A percentile compares a stretch with the other conserved stretches of the same genome.
These are phyloP conservation scores for Chelidonichthys spinosus DNA, from an alignment of 2,797 vertebrate species.

Conservation along the genomic window DNA sequence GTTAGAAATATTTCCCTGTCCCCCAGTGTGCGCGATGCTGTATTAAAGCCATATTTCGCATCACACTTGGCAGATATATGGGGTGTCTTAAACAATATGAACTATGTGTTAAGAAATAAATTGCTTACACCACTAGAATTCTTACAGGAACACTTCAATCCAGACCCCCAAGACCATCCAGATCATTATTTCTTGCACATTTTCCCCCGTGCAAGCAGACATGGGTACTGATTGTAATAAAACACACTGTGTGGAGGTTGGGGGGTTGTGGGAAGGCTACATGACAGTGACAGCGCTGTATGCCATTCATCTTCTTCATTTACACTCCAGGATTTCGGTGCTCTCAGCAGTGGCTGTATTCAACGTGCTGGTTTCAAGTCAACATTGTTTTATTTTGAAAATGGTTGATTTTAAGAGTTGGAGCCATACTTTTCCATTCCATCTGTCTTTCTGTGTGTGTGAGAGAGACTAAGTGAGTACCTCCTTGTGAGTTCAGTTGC, in stretches of 20 bases:
- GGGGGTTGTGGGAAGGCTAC: conserved; percentile 48
- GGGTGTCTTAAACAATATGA: conserved; percentile 89
- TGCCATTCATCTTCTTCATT: conserved; percentile 69
- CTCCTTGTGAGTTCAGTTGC: conserved; percentile 32
- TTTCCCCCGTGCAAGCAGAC: conserved; percentile 85
- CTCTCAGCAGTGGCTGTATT: conserved; percentile 39
- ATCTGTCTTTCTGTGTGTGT: conserved; percentile 16
- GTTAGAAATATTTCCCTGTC: conserved; percentile 82
- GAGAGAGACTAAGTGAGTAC: neutral
- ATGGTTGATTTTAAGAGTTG: conserved; percentile 21
- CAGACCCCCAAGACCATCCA: conserved; percentile 81
- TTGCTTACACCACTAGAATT: conserved; percentile 88
- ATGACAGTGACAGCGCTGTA: conserved; percentile 62
- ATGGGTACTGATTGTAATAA: conserved; percentile 85
- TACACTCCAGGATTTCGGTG: conserved; percentile 44
- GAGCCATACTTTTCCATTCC: conserved; percentile 11
- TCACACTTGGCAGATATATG: conserved; percentile 86
- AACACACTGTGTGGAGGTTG: conserved; percentile 70
- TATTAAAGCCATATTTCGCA: conserved; percentile 89
- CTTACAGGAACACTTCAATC: conserved; percentile 88
- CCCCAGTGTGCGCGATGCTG: conserved; percentile 79
- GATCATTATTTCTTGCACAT: conserved; percentile 86
- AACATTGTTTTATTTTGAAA: conserved; percentile 45
- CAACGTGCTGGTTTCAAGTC: conserved; percentile 21
- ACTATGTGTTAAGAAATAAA: conserved; percentile 90